Percentiles rank a stretch among this genome's conserved stretches.
Conservation (phyloP, 2,113 vertebrate species). For the Aplodontia rufa region DNA sequence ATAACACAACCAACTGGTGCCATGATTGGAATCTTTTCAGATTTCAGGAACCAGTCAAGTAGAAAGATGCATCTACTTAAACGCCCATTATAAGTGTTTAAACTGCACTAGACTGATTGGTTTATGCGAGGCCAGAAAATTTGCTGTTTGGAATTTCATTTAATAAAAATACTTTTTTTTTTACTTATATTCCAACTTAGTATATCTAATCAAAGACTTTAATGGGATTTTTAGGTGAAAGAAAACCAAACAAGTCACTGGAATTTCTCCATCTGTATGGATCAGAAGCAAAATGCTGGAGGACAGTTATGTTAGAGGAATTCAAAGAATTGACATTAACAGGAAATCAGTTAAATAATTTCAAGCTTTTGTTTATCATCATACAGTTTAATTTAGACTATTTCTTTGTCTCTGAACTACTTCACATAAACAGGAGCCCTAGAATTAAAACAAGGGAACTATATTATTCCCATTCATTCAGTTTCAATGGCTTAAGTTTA, state of each 20-base stretch:
- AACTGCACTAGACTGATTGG: background rate
- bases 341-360: background rate
- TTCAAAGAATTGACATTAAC: background rate
- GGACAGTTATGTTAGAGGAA: background rate
- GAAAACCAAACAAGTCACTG: background rate
- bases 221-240: background rate
- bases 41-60: background rate
- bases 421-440: background rate
- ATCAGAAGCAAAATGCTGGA: background rate
- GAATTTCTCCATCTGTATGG: background rate
- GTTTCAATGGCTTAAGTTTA: background rate
- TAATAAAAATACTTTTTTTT: background rate
- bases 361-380: background rate
- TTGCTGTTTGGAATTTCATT: background rate
- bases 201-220: background rate
- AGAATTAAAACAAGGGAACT: background rate
- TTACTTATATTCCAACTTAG: background rate
- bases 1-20: background rate
- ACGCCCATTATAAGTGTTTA: background rate
- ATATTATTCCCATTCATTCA: constrained; percentile 6
- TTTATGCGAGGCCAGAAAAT: background rate
- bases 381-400: background rate
- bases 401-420: background rate
- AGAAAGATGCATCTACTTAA: background rate
- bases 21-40: background rate